phyloP scores from a whole-genome alignment of 2,113 vertebrate species.

The Phalacrocorax brasilianus region DNA sequence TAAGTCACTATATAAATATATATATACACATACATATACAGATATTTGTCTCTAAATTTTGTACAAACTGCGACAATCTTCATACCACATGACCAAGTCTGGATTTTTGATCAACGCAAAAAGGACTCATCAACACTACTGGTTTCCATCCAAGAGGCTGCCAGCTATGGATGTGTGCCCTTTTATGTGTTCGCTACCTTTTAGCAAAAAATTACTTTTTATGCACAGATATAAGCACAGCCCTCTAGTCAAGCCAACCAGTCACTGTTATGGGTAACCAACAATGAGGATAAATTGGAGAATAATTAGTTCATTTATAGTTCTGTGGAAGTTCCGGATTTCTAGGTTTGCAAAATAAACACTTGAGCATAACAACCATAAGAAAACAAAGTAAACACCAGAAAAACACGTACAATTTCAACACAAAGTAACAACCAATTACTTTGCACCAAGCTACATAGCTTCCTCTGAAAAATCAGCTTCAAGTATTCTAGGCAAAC shows the following conservation, averaged over 20 bases:
- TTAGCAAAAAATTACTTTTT: not conserved
- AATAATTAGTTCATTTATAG: constrained; percentile 11
- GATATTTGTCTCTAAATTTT: not conserved
- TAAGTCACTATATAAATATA: constrained; percentile 42
- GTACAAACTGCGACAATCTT: constrained; percentile 49
- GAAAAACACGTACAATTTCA: constrained; percentile 5
- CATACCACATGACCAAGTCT: constrained; percentile 30
- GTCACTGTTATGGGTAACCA: not conserved
- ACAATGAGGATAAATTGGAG: not conserved
- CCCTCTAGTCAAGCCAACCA: not conserved
- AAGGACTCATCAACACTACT: not conserved
- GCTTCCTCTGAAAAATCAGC: not conserved
- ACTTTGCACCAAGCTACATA: not conserved
- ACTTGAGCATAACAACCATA: not conserved
- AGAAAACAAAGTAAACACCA: constrained; percentile 28
- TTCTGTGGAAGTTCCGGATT: not conserved
- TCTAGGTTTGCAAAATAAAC: not conserved
- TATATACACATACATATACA: not conserved
- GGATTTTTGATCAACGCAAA: not conserved
- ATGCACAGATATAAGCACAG: not conserved
- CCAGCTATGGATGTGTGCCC: not conserved
- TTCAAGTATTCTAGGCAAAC: not conserved
- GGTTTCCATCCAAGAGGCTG: constrained; percentile 19
- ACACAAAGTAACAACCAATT: not conserved
- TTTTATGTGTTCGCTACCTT: not conserved